Conservation (phyloP, 2,113 vertebrate genomes). For the Pycnonotus jocosus region DNA sequence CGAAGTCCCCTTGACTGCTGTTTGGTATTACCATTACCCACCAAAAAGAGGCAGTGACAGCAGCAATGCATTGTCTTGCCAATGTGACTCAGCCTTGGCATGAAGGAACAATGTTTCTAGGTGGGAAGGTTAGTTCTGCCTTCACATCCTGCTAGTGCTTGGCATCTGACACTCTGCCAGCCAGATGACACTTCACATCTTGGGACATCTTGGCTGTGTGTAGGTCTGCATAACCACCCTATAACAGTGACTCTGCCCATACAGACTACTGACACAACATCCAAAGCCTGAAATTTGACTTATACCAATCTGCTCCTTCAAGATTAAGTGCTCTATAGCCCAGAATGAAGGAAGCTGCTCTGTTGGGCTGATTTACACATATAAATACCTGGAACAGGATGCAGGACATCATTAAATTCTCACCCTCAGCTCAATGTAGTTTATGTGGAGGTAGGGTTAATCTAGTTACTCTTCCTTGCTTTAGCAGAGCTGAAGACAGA, state of each 20-base stretch:
- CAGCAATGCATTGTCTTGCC: neutral
- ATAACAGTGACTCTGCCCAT: neutral
- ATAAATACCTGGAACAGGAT: neutral
- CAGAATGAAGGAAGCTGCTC: neutral
- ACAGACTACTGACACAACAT: neutral
- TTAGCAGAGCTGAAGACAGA: neutral
- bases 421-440: neutral
- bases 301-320: neutral
- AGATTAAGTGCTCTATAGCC: neutral
- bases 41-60: neutral
- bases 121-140: neutral
- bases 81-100: neutral
- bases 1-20: neutral
- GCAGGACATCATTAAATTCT: neutral
- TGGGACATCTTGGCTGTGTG: neutral
- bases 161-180: neutral
- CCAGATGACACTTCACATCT: neutral
- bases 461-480: neutral
- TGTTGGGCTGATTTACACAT: neutral
- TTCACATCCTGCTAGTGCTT: neutral
- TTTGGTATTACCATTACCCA: neutral
- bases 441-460: neutral
- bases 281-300: neutral
- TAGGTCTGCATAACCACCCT: neutral
- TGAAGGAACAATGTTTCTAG: neutral